These are phyloP conservation scores for Spondyliosoma cantharus DNA, from an alignment of 2,797 vertebrate species.

Conservation along the genomic window DNA sequence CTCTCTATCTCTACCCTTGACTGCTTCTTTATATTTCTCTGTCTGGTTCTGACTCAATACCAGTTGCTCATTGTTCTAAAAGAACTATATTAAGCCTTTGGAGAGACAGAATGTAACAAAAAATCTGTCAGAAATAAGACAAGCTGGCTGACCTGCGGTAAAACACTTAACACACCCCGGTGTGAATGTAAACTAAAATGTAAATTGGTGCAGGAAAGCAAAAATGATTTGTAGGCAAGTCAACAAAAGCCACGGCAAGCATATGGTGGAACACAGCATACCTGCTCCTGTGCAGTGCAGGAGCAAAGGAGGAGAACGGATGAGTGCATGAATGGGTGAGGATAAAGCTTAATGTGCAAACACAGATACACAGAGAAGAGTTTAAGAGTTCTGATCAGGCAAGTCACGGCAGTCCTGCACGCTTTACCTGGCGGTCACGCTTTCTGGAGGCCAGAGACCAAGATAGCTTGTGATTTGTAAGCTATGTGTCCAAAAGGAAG, in stretches of 20 bases:
- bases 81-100: conserved; percentile 28
- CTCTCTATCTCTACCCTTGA: conserved; percentile 39
- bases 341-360: conserved; percentile 73
- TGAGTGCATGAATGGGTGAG: conserved; percentile 68
- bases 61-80: conserved; percentile 49
- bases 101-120: conserved; percentile 20
- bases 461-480: conserved; percentile 91
- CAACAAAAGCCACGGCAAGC: conserved; percentile 76
- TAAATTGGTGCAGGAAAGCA: conserved; percentile 51
- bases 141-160: conserved; percentile 27
- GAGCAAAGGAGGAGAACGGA: conserved; percentile 63
- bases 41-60: conserved; percentile 49
- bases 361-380: conserved; percentile 77
- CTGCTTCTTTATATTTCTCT: conserved; percentile 51
- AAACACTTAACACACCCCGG: conserved; percentile 32
- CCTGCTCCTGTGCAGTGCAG: conserved; percentile 67
- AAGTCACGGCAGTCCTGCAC: conserved; percentile 84
- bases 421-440: conserved; percentile 90
- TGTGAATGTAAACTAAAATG: conserved; percentile 57
- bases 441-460: conserved; percentile 90
- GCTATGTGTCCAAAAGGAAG: conserved; percentile 85
- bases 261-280: conserved; percentile 67
- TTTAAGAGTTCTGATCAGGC: conserved; percentile 83
- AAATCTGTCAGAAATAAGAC: conserved; percentile 31
- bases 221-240: conserved; percentile 69